Base-by-base conservation (phyloP, 1,140 invertebrate genomes). In the Tribolium castaneum region DNA sequence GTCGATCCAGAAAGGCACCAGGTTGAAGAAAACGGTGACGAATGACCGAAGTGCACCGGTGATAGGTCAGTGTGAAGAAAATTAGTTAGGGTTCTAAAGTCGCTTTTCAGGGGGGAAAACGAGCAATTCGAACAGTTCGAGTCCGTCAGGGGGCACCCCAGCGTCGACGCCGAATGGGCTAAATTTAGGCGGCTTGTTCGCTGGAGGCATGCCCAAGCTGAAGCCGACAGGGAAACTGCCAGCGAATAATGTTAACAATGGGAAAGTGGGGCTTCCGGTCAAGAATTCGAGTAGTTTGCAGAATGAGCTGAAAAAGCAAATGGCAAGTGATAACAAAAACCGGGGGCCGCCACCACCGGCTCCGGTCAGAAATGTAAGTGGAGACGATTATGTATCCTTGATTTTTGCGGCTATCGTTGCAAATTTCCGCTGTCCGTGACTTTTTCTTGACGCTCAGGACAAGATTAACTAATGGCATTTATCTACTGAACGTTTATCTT, bases 41-140 rank as follows among this genome's bases (percentile, higher is more conserved):
- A 93, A 95, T 83, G 96, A 98, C 85, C 94, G 96, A 87, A 97
- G 96, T 90, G 92, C 91, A 49, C 96, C 97, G 1, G 84, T 91
- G 71, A 87, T 96, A 66, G 50, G 70, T 52, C 25, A 30, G 25
- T 50, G 2, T 35, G 30, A 1, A 25, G 22, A 19, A 12, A 14
- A 39, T 77, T 56, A 14, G 4, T 0, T 30, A 13, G 25, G n/a
- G 1, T 75, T 30, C 25, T n/a, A 14, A 19, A 30, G 25, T 62
- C 1, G 62, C 73, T 22, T 82, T 75, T 14, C 77, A 83, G 19
- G 78, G 83, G 82, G 81, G 79, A 84, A 84, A 78, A 75, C 70
- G 35, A 72, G 14, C 51, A 81, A 78, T 52, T 62, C 70, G 39
- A 35, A 13, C 7, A 13, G 5, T 45, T 16, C 75, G 7, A 45